Evolutionary conservation across 2,888 invertebrate species (phyloP), one percentile per base, ranked within the genome.

Genomic region (Dasypolia templi): DNA sequence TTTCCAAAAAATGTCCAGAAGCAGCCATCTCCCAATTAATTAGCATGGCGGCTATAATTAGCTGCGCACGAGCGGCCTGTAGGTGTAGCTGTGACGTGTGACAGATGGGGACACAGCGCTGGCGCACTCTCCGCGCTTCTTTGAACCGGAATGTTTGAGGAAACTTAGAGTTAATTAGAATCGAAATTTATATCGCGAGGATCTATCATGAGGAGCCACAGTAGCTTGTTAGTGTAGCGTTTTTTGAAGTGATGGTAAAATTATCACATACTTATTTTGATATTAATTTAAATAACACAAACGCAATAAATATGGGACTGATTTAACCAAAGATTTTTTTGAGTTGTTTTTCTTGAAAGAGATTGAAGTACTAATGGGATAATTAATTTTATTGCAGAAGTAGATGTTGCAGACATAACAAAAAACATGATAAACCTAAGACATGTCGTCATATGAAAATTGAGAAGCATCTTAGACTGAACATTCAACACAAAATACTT

Each of bases 91-190:
- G 82, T 87, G 95, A 94, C 95, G 91, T 86, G 91, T 93, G 95
- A 95, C 95, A 94, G 94, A 95, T 95, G 95, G 92, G 86, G 90
- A 95, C 95, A 95, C 91, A 90, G 89, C 92, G 92, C 93, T 93
- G 94, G 95, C 94, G 91, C 89, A 91, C 88, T 87, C 87, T 84
- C 83, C 77, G 81, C 82, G 90, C 87, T 90, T 91, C 94, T 93
- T 93, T 93, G 93, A 94, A 93, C 92, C 89, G 89, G 80, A 80
- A 82, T 77, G 74, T 80, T 84, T 88, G 90, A 91, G 92, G 90
- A 92, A 93, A 92, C 86, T 86, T 84, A 90, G 89, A 84, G 91
- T 93, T 95, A 94, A 95, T 95, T 94, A 93, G 92, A 92, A 87
- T 88, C 85, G 88, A 91, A 92, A 93, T 94, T 95, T 94, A 93